phyloP scores from a whole-genome alignment of 2,888 invertebrate genomes.

The Ephialtes manifestator region DNA sequence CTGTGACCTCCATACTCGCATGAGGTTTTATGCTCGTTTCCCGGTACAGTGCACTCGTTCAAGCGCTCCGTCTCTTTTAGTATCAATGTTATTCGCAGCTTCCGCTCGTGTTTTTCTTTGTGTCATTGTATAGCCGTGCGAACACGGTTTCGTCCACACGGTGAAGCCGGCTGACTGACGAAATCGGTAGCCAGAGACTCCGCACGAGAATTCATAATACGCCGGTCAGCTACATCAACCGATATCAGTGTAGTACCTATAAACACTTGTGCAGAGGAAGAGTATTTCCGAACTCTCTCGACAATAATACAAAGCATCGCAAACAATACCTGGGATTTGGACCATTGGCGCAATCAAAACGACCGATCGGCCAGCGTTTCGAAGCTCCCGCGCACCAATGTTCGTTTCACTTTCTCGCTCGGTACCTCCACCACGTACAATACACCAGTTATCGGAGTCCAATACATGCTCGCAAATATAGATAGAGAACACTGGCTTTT shows the following conservation, averaged over 20 bases:
- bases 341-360: constrained; percentile 79
- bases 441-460: constrained; percentile 15
- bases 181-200: background rate
- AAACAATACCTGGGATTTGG: constrained; percentile 77
- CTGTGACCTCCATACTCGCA: background rate
- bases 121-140: background rate
- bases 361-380: constrained; percentile 64
- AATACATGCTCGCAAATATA: background rate
- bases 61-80: background rate
- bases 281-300: constrained; percentile 13
- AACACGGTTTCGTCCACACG: background rate
- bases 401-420: constrained; percentile 47
- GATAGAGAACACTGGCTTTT: constrained; percentile 1
- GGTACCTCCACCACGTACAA: background rate
- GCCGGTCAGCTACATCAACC: background rate
- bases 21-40: background rate
- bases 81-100: constrained; percentile 21
- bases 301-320: constrained; percentile 74
- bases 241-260: background rate
- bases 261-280: background rate
- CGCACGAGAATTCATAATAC: background rate
- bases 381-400: constrained; percentile 17
- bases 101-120: background rate
- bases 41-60: background rate
- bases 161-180: background rate